These are phyloP conservation scores for Fragum whitleyi DNA, from an alignment of 2,888 invertebrate species.

Conservation along the genomic window DNA sequence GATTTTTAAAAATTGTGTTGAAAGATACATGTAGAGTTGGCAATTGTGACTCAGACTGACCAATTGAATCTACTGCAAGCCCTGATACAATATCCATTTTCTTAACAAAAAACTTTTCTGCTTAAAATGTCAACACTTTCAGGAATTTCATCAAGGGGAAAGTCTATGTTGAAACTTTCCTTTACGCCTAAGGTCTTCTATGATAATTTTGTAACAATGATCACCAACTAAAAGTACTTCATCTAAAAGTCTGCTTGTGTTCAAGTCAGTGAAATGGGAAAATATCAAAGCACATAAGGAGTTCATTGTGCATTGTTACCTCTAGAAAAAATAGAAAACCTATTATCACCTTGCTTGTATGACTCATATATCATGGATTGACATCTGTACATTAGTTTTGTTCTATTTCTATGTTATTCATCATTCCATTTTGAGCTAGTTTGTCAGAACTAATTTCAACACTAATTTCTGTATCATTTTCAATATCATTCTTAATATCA, in stretches of 20 bases:
- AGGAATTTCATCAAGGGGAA: conserved; percentile 45
- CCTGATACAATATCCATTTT: conserved; percentile 30
- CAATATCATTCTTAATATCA: too few relatives aligned
- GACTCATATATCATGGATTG: too few relatives aligned
- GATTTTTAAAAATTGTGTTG: conserved; percentile 1
- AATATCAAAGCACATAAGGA: conserved; percentile 34
- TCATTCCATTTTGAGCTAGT: too few relatives aligned
- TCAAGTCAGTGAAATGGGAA: conserved; percentile 9
- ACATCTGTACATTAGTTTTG: too few relatives aligned
- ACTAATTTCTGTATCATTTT: too few relatives aligned
- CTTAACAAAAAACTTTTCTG: neutral
- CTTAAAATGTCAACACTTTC: neutral
- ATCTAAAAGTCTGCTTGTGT: neutral
- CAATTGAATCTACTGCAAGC: conserved; percentile 2
- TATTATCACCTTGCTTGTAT: conserved; percentile 36
- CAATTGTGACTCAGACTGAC: conserved; percentile 4
- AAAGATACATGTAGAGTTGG: conserved; percentile 34
- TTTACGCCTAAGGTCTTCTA: neutral
- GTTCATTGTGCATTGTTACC: conserved; percentile 47
- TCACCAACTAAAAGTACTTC: conserved; percentile 36
- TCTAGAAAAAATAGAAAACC: conserved; percentile 36
- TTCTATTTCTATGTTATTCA: too few relatives aligned
- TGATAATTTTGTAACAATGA: conserved; percentile 15
- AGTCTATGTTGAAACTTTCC: conserved; percentile 9
- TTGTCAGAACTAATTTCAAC: too few relatives aligned